Evolutionary conservation across 2,888 invertebrate species (phyloP).

Genomic region (Priocnemis perturbator): DNA sequence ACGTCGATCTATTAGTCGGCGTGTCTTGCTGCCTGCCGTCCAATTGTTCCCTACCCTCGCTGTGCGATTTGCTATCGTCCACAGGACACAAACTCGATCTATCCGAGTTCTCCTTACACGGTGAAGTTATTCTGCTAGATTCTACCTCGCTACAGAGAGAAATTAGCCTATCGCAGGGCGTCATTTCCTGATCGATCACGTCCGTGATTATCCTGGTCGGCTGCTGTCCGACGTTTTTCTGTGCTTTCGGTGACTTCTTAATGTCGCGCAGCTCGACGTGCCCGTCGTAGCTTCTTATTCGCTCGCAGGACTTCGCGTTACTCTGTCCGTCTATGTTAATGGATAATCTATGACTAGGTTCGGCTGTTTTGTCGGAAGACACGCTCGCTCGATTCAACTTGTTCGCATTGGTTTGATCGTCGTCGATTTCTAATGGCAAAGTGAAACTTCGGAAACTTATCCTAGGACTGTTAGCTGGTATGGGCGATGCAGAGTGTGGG

Average conservation of each 20-base stretch:
- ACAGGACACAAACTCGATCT: conserved; percentile 42
- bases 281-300: conserved; percentile 59
- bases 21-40: conserved; percentile 36
- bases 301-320: conserved; percentile 60
- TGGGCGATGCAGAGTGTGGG: conserved; percentile 63
- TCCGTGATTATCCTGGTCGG: conserved; percentile 45
- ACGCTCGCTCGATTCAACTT: conserved; percentile 56
- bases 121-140: conserved; percentile 39
- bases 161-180: conserved; percentile 61
- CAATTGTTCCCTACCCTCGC: conserved; percentile 35
- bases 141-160: conserved; percentile 49
- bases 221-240: conserved; percentile 17
- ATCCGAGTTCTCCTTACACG: conserved; percentile 49
- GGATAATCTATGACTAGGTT: conserved; percentile 70
- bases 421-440: conserved; percentile 68
- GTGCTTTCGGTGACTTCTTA: conserved; percentile 30
- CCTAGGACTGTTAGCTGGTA: conserved; percentile 69
- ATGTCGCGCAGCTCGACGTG: conserved; percentile 39
- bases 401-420: conserved; percentile 54
- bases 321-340: conserved; percentile 57
- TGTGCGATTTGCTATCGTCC: conserved; percentile 35
- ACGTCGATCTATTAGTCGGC: conserved; percentile 34
- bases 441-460: conserved; percentile 73
- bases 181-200: conserved; percentile 66
- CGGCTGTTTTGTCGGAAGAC: conserved; percentile 64